These are phyloP conservation scores for Cyanistes caeruleus DNA, from an alignment of 2,113 vertebrate species.

Conservation along the genomic window DNA sequence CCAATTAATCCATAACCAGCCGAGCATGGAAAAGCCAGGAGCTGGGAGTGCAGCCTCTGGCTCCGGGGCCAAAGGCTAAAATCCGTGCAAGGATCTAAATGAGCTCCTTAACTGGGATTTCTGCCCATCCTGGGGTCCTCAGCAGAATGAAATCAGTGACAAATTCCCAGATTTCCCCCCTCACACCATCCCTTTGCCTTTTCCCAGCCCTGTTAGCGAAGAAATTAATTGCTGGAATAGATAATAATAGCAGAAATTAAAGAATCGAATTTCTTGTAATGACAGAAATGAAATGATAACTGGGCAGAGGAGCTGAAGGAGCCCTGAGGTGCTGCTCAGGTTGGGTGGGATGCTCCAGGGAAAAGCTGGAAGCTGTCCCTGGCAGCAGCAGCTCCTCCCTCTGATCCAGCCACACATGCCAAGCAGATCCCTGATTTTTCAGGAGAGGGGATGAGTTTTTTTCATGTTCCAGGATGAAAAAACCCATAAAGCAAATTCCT, in stretches of 20 bases:
- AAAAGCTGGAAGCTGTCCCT: neutral
- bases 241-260: neutral
- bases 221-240: no score
- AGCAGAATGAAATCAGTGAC: conserved; percentile 3
- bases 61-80: conserved; percentile 73
- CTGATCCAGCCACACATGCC: rapidly evolving
- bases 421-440: neutral
- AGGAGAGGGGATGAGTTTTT: neutral
- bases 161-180: neutral
- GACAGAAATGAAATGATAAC: neutral
- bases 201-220: neutral
- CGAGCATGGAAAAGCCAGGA: conserved; percentile 64
- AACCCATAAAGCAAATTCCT: rapidly evolving
- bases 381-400: rapidly evolving
- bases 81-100: conserved; percentile 68
- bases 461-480: neutral
- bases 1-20: conserved; percentile 74
- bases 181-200: neutral
- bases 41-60: conserved; percentile 57
- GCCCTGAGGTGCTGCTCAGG: neutral
- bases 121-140: conserved; percentile 26
- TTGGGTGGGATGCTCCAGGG: rapidly evolving
- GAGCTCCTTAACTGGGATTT: conserved; percentile 75
- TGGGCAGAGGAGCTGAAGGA: neutral
- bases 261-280: rapidly evolving